Evolutionary conservation across 2,113 vertebrate genomes (phyloP).

Genomic region (Cromileptes altivelis): DNA sequence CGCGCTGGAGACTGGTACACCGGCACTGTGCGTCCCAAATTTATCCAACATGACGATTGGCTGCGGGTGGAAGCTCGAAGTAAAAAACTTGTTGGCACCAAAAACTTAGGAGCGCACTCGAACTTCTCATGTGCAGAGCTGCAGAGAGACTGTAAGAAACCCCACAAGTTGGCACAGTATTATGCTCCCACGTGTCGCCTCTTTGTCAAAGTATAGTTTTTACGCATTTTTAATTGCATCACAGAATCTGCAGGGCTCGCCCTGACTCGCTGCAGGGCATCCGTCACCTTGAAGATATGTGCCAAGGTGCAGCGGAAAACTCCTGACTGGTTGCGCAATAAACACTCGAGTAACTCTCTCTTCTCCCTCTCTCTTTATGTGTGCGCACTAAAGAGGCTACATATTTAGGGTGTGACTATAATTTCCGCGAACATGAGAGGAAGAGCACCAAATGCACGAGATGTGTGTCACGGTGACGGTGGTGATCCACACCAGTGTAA

Average conservation of each 20-base stretch:
- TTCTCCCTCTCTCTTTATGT: not conserved
- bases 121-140: not conserved
- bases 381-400: too few species aligned
- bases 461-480: constrained; percentile 27
- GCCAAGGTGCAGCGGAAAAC: not conserved
- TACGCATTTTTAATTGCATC: constrained; percentile 32
- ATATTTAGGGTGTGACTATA: not conserved
- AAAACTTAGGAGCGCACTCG: constrained; percentile 17
- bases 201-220: constrained; percentile 13
- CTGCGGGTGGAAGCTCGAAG: not conserved
- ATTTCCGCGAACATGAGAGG: not conserved
- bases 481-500: not conserved
- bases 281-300: constrained; percentile 55
- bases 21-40: constrained; percentile 45
- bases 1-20: constrained; percentile 20
- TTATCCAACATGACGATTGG: constrained; percentile 63
- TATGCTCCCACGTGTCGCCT: not conserved
- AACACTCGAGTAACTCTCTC: not conserved
- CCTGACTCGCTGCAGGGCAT: constrained; percentile 25
- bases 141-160: not conserved
- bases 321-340: constrained; percentile 46
- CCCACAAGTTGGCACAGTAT: not conserved
- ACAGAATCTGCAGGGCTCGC: constrained; percentile 27
- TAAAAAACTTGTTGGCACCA: constrained; percentile 24
- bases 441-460: not conserved